These are phyloP conservation scores for Hipparchia sbordonii DNA, from an alignment of 2,888 invertebrate genomes.

Conservation along the genomic window DNA sequence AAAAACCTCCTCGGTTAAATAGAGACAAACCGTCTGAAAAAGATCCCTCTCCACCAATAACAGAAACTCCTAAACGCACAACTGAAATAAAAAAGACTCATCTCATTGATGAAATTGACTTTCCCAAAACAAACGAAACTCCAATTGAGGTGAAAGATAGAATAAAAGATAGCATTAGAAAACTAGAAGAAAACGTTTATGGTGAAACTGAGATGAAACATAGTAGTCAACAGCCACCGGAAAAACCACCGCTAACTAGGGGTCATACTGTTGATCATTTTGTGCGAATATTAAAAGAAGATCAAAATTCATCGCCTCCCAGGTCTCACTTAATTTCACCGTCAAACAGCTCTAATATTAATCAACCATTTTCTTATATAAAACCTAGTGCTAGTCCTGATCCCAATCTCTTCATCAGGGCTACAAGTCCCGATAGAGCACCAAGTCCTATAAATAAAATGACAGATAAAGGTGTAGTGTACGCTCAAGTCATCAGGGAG, in stretches of 20 bases:
- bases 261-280: constrained; percentile 89
- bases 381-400: constrained; percentile 82
- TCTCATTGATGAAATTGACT: constrained; percentile 71
- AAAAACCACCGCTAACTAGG: constrained; percentile 86
- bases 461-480: constrained; percentile 86
- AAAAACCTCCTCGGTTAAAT: constrained; percentile 74
- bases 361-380: constrained; percentile 92
- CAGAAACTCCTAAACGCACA: constrained; percentile 73
- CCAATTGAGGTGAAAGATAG: constrained; percentile 68
- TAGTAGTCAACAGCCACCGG: constrained; percentile 87
- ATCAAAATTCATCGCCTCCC: constrained; percentile 86
- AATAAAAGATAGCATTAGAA: constrained; percentile 79
- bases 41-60: constrained; percentile 64
- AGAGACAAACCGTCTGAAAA: constrained; percentile 67
- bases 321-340: constrained; percentile 85
- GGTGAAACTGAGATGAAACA: constrained; percentile 85
- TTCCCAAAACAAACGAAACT: constrained; percentile 58
- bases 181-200: constrained; percentile 77
- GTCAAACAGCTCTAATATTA: constrained; percentile 85
- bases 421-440: constrained; percentile 74
- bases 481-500: constrained; percentile 88
- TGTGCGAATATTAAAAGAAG: constrained; percentile 89
- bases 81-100: constrained; percentile 65
- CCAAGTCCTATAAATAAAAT: constrained; percentile 75
- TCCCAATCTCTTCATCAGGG: constrained; percentile 70